Conservation (phyloP, 2,113 vertebrate genomes). For the Oxyruncus cristatus region DNA sequence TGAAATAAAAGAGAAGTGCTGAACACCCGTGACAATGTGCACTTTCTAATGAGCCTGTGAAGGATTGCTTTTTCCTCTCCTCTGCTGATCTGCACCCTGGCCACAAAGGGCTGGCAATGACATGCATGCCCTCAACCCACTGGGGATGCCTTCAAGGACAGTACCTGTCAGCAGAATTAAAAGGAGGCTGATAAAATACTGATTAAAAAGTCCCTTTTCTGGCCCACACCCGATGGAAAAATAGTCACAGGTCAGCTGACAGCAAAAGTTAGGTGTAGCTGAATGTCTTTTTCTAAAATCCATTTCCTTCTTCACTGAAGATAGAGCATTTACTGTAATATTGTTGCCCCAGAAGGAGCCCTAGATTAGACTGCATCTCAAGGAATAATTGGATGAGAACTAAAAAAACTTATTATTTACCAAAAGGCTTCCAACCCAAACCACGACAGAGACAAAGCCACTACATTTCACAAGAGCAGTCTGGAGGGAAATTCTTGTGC, state of each 20-base stretch:
- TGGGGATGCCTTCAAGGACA: neutral
- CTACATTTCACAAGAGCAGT: constrained; percentile 34
- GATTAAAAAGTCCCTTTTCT: neutral
- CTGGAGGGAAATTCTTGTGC: constrained; percentile 23
- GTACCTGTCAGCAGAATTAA: neutral
- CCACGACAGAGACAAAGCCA: constrained; percentile 24
- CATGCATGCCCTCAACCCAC: rapidly evolving
- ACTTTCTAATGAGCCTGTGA: neutral
- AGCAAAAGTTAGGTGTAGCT: neutral
- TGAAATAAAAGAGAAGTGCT: neutral
- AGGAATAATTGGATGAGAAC: neutral
- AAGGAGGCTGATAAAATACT: neutral
- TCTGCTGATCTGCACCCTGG: neutral
- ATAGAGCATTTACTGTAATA: neutral
- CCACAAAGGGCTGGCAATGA: neutral
- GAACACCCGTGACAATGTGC: rapidly evolving
- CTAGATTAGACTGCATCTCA: neutral
- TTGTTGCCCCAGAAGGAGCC: neutral
- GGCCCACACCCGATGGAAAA: neutral
- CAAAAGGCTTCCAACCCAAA: constrained; percentile 5
- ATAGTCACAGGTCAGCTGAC: neutral
- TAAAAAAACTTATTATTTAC: neutral
- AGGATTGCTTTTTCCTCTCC: neutral
- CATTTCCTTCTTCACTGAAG: neutral
- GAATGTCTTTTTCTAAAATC: neutral